Conservation (phyloP, 2,797 vertebrate species). For the Aselliscus stoliczkanus region DNA sequence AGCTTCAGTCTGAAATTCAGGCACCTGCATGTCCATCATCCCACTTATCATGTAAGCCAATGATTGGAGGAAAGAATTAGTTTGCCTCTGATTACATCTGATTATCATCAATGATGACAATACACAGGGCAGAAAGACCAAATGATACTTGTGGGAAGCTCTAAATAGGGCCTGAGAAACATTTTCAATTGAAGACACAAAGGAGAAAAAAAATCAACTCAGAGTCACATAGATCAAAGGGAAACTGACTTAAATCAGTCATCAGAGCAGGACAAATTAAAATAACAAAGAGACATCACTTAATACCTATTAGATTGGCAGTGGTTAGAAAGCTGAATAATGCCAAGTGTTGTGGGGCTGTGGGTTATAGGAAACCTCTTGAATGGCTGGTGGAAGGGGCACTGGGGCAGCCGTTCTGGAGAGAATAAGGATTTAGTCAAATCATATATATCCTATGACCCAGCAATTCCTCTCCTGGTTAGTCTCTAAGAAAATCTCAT, state of each 20-base stretch:
- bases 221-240: not conserved
- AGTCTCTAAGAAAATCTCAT: not conserved
- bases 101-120: not conserved
- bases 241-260: not conserved
- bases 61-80: slow-evolving; percentile 67
- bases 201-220: not conserved
- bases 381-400: not conserved
- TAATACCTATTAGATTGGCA: not conserved
- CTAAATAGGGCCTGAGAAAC: not conserved
- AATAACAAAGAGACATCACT: not conserved
- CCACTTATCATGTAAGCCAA: slow-evolving; percentile 86
- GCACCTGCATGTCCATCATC: slow-evolving; percentile 85
- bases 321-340: not conserved
- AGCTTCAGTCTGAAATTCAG: slow-evolving; percentile 86
- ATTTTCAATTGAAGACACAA: not conserved
- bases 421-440: not conserved
- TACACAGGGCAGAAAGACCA: not conserved
- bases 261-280: not conserved
- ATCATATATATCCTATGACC: not conserved
- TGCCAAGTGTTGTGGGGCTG: too few species aligned
- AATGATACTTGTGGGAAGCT: slow-evolving; percentile 25
- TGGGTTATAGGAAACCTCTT: not conserved
- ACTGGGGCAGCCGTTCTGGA: not conserved
- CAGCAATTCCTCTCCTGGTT: not conserved
- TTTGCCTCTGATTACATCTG: not conserved